These are phyloP conservation scores for Spilogale gracilis DNA, from an alignment of 2,113 vertebrate genomes.

Conservation along the genomic window DNA sequence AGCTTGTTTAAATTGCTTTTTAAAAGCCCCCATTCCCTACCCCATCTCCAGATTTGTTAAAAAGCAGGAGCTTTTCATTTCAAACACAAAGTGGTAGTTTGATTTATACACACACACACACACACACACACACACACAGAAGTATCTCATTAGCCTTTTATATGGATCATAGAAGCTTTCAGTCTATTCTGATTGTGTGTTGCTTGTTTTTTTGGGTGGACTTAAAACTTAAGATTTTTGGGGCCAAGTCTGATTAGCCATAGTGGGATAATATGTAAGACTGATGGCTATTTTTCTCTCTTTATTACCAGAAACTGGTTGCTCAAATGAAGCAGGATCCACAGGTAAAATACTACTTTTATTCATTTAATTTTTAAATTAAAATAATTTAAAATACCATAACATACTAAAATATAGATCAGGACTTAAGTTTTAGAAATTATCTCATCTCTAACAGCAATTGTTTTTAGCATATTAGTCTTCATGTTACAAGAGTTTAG, in stretches of 20 bases:
- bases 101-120: not conserved
- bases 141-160: constrained; percentile 13
- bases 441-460: not conserved
- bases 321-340: constrained; percentile 99
- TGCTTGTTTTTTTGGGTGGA: not conserved
- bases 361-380: constrained; percentile 70
- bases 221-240: not conserved
- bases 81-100: constrained; percentile 13
- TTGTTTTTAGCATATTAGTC: constrained; percentile 12
- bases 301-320: constrained; percentile 95
- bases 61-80: constrained; percentile 50
- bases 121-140: too few relatives aligned
- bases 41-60: constrained; percentile 51
- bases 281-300: constrained; percentile 80
- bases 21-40: constrained; percentile 7
- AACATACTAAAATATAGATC: constrained; percentile 48
- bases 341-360: constrained; percentile 91
- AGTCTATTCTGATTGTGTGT: not conserved
- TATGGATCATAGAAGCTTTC: constrained; percentile 44
- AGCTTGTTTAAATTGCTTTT: constrained; percentile 75
- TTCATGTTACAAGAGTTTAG: constrained; percentile 58
- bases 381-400: constrained; percentile 60
- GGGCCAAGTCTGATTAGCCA: fast-evolving
- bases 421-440: constrained; percentile 50
- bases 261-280: constrained; percentile 60